phyloP scores from a whole-genome alignment of 64 coral and sea anemone species.

The Pocillopora damicornis region DNA sequence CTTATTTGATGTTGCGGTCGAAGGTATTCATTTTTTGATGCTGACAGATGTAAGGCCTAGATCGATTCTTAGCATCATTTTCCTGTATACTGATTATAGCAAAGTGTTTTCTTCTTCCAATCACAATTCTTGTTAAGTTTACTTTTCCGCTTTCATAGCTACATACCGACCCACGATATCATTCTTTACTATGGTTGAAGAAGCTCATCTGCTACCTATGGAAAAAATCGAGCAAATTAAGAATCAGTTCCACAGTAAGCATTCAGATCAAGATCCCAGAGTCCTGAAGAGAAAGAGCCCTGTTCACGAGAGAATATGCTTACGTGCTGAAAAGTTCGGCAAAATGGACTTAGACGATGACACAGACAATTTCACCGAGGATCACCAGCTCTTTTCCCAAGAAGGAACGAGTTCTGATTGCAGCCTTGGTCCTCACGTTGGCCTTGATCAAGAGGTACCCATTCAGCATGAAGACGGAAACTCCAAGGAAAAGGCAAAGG shows the following conservation, averaged over 20 bases:
- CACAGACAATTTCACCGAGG: neutral
- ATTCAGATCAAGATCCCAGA: neutral
- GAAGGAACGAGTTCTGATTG: neutral
- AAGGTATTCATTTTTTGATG: too few relatives aligned
- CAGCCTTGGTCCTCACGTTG: neutral
- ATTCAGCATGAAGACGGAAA: neutral
- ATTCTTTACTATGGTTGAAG: neutral
- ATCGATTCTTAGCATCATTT: too few relatives aligned
- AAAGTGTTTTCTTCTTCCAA: neutral
- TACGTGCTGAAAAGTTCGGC: constrained; percentile 3
- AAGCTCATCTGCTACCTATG: constrained; percentile 1
- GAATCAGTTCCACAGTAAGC: neutral
- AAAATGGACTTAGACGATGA: neutral
- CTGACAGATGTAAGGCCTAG: too few relatives aligned
- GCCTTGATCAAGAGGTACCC: constrained; percentile 25
- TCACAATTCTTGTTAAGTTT: neutral
- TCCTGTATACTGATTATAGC: too few relatives aligned
- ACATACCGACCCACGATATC: neutral
- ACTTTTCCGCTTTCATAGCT: neutral
- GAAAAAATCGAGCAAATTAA: constrained; percentile 17
- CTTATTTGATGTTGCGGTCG: too few relatives aligned
- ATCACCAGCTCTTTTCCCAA: neutral
- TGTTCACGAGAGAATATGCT: neutral
- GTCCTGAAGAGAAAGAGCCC: neutral
- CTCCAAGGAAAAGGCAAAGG: neutral